Percentiles rank a stretch among this genome's conserved stretches.
Evolutionary conservation across 2,113 vertebrate species (phyloP).

Genomic region (Brachionichthys hirsutus): DNA sequence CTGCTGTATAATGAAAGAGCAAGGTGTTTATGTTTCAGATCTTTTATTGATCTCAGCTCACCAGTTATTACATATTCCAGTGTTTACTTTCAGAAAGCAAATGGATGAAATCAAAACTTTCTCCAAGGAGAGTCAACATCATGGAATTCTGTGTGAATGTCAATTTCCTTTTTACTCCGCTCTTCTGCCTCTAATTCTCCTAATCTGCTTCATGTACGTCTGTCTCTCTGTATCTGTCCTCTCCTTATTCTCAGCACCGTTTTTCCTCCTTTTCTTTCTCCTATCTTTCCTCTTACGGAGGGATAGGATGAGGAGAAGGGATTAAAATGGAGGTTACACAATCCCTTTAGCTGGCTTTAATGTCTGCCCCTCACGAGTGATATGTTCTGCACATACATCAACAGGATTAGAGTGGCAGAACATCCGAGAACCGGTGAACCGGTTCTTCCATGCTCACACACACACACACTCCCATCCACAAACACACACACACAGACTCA

Average conservation of each 20-base stretch:
- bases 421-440: conserved; percentile 52
- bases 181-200: conserved; percentile 50
- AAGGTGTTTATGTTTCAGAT: too few relatives aligned
- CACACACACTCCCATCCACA: conserved; percentile 8
- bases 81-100: neutral
- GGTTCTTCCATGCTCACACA: conserved; percentile 26
- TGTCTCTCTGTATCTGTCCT: conserved; percentile 51
- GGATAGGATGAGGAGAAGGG: conserved; percentile 50
- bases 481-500: neutral
- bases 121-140: conserved; percentile 15
- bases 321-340: conserved; percentile 65
- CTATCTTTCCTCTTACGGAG: conserved; percentile 23
- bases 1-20: too few relatives aligned
- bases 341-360: conserved; percentile 69
- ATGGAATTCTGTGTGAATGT: conserved; percentile 29
- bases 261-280: conserved; percentile 20
- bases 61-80: neutral
- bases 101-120: neutral
- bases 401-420: conserved; percentile 67
- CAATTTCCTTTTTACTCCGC: conserved; percentile 48
- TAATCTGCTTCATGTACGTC: conserved; percentile 58
- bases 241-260: conserved; percentile 38
- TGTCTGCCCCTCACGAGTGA: conserved; percentile 53
- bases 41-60: too few relatives aligned
- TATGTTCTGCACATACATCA: conserved; percentile 66